phyloP scores from a whole-genome alignment of 92 coral and sea anemone genomes.

The Diadumene lineata region DNA sequence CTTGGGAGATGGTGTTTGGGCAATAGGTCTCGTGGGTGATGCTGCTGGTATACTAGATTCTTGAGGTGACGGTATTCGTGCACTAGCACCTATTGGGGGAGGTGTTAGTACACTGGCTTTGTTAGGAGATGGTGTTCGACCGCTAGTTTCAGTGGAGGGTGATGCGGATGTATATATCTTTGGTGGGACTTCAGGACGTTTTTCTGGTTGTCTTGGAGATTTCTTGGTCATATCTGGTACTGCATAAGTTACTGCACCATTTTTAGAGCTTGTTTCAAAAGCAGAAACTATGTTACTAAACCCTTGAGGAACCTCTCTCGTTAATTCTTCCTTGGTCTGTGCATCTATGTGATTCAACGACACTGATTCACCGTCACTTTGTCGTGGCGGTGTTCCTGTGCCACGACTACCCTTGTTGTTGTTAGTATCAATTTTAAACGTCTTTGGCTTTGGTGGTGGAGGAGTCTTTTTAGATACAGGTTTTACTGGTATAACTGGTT shows the following conservation, averaged over 20 bases:
- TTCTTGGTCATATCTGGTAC: constrained; percentile 59
- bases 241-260: constrained; percentile 35
- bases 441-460: constrained; percentile 47
- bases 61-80: neutral
- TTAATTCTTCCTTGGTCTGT: neutral
- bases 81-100: neutral
- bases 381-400: constrained; percentile 1
- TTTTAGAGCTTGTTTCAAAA: constrained; percentile 33
- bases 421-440: constrained; percentile 27
- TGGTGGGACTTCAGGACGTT: neutral
- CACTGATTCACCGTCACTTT: constrained; percentile 7
- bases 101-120: neutral
- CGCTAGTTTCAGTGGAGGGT: neutral
- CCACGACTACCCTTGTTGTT: constrained; percentile 1
- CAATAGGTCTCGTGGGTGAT: neutral
- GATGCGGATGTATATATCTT: neutral
- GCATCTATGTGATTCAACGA: constrained; percentile 6
- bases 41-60: neutral
- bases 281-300: constrained; percentile 41
- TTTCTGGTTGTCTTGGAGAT: constrained; percentile 6
- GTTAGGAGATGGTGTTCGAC: neutral
- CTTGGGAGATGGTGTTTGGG: neutral
- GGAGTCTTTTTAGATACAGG: constrained; percentile 33
- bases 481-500: constrained; percentile 27
- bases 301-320: constrained; percentile 15